Evolutionary conservation across 2,888 invertebrate genomes (phyloP), one percentile per base, ranked within the genome.

Genomic region (Cryptocephalus primarius): DNA sequence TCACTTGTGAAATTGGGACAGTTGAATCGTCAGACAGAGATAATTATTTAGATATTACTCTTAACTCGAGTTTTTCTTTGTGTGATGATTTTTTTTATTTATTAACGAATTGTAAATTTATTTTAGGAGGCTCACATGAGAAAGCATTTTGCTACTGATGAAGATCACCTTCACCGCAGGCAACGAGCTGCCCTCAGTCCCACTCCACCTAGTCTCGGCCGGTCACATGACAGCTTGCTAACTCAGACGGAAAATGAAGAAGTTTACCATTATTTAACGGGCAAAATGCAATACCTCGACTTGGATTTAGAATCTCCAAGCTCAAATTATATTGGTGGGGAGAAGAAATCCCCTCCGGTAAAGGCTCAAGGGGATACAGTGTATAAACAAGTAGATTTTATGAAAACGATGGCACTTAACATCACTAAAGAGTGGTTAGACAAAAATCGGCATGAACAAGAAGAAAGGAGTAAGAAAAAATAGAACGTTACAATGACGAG

Each of bases 371-470:
- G 53, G 33, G 62, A 61, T 48, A 75, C 85, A 0, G 88, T 88
- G 8, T 94, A 94, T 70, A 90, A 92, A 67, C 88, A 87, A 1
- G 92, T 95, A 0, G 94, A 95, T 72, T 94, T 94, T 72, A 74
- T 90, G 44, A 94, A 92, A 74, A 95, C 94, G 0, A 85, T 90
- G 66, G 94, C 93, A 8, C 89, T 95, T 63, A 90, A 88, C 69
- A 82, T 86, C 49, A 91, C 88, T 34, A 77, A 86, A 44, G 83
- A 86, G 64, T 83, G 85, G 62, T 83, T 86, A 0, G 88, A 85
- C 64, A 82, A 81, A 51, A 81, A 81, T 33, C 70, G 85, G 52
- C 64, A 66, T 44, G 66, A 66, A 45, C 63, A 22, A 22, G 22
- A 22, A 22, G 22, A 22, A 22, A 2, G 22, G 6, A 22, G 22